Evolutionary conservation across 2,888 invertebrate genomes (phyloP).

Genomic region (Neoscelio sp.): DNA sequence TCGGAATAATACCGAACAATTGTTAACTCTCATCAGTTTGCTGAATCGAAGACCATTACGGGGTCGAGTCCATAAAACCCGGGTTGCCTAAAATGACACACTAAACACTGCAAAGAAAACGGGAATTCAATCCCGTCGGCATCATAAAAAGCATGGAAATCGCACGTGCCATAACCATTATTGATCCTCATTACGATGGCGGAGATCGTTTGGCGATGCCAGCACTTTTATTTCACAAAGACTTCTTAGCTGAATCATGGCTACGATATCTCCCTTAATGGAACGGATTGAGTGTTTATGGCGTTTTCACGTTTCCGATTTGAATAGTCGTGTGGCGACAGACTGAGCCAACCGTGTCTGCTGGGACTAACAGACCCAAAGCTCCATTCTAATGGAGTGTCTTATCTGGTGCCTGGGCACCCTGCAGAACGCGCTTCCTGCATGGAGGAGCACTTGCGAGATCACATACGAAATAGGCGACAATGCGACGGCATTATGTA

Average conservation of each 20-base stretch:
- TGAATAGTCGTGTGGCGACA: slow-evolving; percentile 6
- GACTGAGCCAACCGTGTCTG: too few species aligned
- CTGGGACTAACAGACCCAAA: slow-evolving; percentile 26
- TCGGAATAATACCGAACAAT: too few species aligned
- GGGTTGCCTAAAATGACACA: slow-evolving; percentile 25
- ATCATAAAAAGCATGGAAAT: slow-evolving; percentile 52
- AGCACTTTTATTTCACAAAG: slow-evolving; percentile 1
- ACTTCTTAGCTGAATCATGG: slow-evolving; percentile 5
- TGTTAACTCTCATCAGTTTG: background rate
- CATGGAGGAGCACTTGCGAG: slow-evolving; percentile 36
- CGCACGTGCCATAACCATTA: slow-evolving; percentile 44
- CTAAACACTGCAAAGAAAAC: slow-evolving; percentile 37
- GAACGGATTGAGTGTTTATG: slow-evolving; percentile 65
- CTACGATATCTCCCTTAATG: slow-evolving; percentile 35
- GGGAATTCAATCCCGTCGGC: slow-evolving; percentile 35
- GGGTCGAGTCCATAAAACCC: slow-evolving; percentile 8
- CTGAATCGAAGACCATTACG: slow-evolving; percentile 2
- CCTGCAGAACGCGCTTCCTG: slow-evolving; percentile 18
- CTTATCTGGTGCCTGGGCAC: slow-evolving; percentile 41
- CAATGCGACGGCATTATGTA: slow-evolving; percentile 49
- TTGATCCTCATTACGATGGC: slow-evolving; percentile 49
- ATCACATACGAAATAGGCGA: slow-evolving; percentile 39
- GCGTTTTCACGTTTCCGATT: slow-evolving; percentile 27
- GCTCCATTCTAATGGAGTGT: slow-evolving; percentile 49
- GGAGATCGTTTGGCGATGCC: slow-evolving; percentile 2